Percentiles rank a stretch among this genome's conserved stretches.
Evolutionary conservation across 2,888 invertebrate species (phyloP).

Genomic region (Melieria crassipennis): DNA sequence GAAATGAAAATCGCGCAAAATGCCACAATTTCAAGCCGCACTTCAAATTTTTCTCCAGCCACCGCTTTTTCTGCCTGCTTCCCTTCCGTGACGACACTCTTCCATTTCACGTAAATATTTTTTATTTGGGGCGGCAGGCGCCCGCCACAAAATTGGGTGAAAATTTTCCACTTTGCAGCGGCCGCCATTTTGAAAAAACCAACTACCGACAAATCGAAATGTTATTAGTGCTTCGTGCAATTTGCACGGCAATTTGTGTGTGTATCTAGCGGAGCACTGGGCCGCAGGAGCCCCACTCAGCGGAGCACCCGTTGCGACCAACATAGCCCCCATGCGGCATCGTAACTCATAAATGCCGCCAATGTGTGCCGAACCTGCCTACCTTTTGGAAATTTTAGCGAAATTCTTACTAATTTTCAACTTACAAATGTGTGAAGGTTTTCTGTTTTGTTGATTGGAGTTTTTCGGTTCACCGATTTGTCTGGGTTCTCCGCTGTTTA

Average conservation of each 20-base stretch:
- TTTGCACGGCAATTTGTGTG: conserved; percentile 33
- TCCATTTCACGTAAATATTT: background rate
- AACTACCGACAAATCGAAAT: conserved; percentile 12
- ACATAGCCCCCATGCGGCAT: too few relatives aligned
- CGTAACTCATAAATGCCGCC: too few relatives aligned
- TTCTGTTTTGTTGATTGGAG: conserved; percentile 10
- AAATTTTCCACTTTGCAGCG: conserved; percentile 30
- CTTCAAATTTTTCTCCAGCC: background rate
- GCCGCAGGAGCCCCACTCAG: conserved; percentile 35
- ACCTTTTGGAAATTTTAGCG: too few relatives aligned
- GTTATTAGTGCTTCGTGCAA: conserved; percentile 8
- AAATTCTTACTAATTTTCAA: too few relatives aligned
- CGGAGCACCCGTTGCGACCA: conserved; percentile 25
- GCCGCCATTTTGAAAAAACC: conserved; percentile 46
- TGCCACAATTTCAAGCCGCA: background rate
- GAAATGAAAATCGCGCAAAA: background rate
- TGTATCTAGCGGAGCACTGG: conserved; percentile 26
- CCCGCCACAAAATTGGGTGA: conserved; percentile 9
- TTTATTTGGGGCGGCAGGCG: conserved; percentile 2
- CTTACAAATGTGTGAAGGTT: too few relatives aligned
- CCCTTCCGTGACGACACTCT: background rate
- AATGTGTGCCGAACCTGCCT: too few relatives aligned
- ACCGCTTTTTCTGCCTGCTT: background rate
- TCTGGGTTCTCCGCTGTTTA: too few relatives aligned
- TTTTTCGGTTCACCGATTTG: conserved; percentile 20